Evolutionary conservation across 2,113 vertebrate species (phyloP).

Genomic region (Numida meleagris): DNA sequence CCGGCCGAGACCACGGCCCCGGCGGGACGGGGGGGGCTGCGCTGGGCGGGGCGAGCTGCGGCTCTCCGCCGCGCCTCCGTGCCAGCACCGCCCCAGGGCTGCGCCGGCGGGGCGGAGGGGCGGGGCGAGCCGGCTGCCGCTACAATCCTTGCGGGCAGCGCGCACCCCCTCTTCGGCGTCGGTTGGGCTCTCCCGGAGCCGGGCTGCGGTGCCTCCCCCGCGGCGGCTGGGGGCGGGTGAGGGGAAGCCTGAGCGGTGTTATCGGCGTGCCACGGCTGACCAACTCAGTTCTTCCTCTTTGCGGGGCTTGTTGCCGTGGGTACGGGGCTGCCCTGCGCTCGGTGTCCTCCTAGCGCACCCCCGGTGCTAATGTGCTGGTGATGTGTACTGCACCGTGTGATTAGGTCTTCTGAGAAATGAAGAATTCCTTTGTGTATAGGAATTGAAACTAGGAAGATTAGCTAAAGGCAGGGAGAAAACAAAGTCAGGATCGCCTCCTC

Average conservation of each 20-base stretch:
- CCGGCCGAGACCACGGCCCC: neutral
- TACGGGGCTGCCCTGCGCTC: too few species aligned
- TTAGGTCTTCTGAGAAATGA: fast-evolving
- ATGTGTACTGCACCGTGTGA: too few species aligned
- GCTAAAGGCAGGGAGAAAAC: fast-evolving
- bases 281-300: too few species aligned
- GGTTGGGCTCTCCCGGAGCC: neutral
- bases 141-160: too few species aligned
- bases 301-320: too few species aligned
- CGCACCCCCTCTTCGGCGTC: neutral
- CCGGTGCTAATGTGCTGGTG: too few species aligned
- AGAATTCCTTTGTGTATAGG: fast-evolving
- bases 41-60: fast-evolving
- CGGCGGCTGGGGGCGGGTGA: neutral
- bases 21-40: fast-evolving
- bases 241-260: too few species aligned
- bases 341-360: too few species aligned
- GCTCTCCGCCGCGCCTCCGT: too few species aligned
- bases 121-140: fast-evolving
- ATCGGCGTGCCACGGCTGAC: neutral
- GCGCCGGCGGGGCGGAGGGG: too few species aligned
- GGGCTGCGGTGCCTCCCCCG: neutral
- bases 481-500: too few species aligned
- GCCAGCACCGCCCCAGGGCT: too few species aligned
- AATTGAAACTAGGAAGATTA: fast-evolving